phyloP scores from a whole-genome alignment of 2,888 invertebrate species.

The Ormyrus nitidulus region DNA sequence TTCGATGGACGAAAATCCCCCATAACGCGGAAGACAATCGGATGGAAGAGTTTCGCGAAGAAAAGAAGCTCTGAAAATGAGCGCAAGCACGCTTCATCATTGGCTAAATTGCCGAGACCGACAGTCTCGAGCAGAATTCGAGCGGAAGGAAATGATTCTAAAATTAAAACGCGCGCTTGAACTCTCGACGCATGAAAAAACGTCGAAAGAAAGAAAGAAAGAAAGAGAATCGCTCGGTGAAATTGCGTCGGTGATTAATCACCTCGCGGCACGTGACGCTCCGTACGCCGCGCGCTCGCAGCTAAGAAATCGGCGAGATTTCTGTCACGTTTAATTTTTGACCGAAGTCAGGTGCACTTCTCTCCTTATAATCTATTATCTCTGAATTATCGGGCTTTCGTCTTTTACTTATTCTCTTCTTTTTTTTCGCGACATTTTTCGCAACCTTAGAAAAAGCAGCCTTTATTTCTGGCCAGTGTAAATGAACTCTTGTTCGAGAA shows the following conservation, averaged over 20 bases:
- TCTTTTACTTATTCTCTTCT: not conserved
- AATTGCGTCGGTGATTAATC: slow-evolving; percentile 49
- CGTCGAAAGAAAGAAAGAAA: slow-evolving; percentile 3
- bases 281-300: slow-evolving; percentile 1
- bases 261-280: slow-evolving; percentile 44
- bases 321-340: slow-evolving; percentile 47
- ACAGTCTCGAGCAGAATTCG: not conserved
- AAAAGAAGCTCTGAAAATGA: no score
- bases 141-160: slow-evolving; percentile 47
- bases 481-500: slow-evolving; percentile 41
- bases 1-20: slow-evolving; percentile 10
- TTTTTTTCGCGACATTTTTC: slow-evolving; percentile 3
- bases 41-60: no score
- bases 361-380: not conserved
- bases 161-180: slow-evolving; percentile 20
- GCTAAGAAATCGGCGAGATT: slow-evolving; percentile 19
- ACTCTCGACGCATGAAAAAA: not conserved
- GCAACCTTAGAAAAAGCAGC: not conserved
- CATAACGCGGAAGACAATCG: not conserved
- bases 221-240: slow-evolving; percentile 23
- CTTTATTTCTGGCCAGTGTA: slow-evolving; percentile 39
- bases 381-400: not conserved
- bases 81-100: no score
- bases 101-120: no score
- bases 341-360: not conserved